Evolutionary conservation across 1,140 invertebrate genomes (phyloP).

Genomic region (Chionoecetes opilio): DNA sequence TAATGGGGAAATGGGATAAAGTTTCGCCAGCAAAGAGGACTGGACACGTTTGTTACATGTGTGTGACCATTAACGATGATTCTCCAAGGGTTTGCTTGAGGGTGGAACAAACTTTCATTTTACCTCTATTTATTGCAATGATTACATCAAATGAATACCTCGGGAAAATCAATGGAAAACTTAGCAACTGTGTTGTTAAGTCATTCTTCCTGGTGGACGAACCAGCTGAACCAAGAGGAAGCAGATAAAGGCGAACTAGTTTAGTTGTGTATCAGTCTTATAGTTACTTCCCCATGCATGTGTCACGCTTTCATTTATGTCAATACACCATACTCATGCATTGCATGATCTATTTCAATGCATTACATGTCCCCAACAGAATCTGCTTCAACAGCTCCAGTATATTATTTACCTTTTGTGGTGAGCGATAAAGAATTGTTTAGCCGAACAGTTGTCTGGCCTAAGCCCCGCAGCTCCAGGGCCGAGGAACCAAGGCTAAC

Average conservation of each 20-base stretch:
- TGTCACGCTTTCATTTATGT: neutral
- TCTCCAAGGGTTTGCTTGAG: too few species aligned
- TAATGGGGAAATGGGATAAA: too few species aligned
- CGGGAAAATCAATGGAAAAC: neutral
- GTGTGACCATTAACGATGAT: too few species aligned
- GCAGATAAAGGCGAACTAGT: neutral
- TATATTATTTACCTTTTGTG: neutral
- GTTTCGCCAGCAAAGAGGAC: too few species aligned
- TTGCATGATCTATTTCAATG: neutral
- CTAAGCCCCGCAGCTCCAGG: neutral
- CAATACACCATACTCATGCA: neutral
- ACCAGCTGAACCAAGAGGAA: neutral
- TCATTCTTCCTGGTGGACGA: neutral
- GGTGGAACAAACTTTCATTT: neutral
- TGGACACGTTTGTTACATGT: too few species aligned
- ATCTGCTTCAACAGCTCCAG: too few species aligned
- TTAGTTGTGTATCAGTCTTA: neutral
- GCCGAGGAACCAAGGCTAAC: neutral
- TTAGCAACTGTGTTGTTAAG: neutral
- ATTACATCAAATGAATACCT: slow-evolving; percentile 5
- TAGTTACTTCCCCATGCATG: too few species aligned
- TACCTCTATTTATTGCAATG: slow-evolving; percentile 20
- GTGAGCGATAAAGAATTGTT: neutral
- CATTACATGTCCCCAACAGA: neutral
- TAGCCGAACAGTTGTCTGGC: neutral